Conservation (phyloP, 2,113 vertebrate genomes). For the Jacana jacana region DNA sequence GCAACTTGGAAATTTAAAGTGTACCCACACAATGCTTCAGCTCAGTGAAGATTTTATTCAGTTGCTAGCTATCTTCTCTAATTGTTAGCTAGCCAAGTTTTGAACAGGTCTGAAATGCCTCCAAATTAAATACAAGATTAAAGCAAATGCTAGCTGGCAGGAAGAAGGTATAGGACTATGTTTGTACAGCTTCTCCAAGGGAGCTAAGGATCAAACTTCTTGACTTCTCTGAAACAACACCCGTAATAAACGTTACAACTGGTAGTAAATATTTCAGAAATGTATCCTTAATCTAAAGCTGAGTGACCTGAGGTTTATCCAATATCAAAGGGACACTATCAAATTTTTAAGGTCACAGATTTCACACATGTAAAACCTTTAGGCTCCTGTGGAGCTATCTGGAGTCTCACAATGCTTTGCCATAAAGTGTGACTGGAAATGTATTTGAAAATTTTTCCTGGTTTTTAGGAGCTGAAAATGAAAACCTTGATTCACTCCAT, state of each 20-base stretch:
- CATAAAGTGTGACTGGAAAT: neutral
- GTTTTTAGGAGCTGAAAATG: neutral
- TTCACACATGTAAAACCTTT: conserved; percentile 25
- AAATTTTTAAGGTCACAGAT: conserved; percentile 19
- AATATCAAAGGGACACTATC: conserved; percentile 42
- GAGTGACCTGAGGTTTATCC: conserved; percentile 36
- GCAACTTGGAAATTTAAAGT: neutral
- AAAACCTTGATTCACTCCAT: neutral
- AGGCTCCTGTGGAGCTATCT: neutral
- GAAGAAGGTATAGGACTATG: neutral
- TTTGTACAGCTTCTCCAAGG: conserved; percentile 19
- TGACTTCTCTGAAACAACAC: conserved; percentile 38
- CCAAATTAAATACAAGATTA: conserved; percentile 1
- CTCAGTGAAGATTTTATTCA: neutral
- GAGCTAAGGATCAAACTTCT: conserved; percentile 48
- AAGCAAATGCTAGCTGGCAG: neutral
- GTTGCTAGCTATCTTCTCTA: neutral
- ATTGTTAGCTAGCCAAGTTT: neutral
- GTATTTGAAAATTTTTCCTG: neutral
- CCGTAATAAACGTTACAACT: conserved; percentile 41
- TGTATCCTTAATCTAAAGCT: conserved; percentile 23
- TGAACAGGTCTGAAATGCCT: neutral
- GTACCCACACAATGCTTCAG: neutral
- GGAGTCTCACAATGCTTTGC: neutral
- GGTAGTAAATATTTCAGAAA: conserved; percentile 55